Percentiles rank a stretch among this genome's conserved stretches.
These are phyloP conservation scores for Iphiclides podalirius DNA, from an alignment of 2,888 invertebrate genomes.

Conservation along the genomic window DNA sequence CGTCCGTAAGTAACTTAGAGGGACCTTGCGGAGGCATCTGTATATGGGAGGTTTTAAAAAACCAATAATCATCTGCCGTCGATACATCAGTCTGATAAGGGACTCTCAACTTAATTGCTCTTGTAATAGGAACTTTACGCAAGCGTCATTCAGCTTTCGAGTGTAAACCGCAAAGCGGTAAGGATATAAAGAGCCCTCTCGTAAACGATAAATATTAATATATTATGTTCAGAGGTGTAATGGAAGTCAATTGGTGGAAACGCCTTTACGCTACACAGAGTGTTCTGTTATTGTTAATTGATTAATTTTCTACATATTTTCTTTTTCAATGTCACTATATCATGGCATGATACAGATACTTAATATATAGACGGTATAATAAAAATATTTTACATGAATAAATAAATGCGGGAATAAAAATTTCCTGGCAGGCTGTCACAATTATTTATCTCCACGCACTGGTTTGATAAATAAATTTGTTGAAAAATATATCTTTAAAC, in stretches of 20 bases:
- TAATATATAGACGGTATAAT: too few relatives aligned
- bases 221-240: conserved; percentile 39
- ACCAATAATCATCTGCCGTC: conserved; percentile 3
- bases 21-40: conserved; percentile 11
- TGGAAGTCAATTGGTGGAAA: conserved; percentile 38
- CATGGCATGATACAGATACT: too few relatives aligned
- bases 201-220: conserved; percentile 46
- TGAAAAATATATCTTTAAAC: too few relatives aligned
- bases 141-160: not conserved
- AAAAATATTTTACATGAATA: too few relatives aligned
- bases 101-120: not conserved
- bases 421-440: too few relatives aligned
- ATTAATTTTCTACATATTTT: not conserved
- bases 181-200: conserved; percentile 29
- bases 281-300: conserved; percentile 25
- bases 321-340: too few relatives aligned
- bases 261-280: conserved; percentile 31
- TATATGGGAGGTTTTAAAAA: conserved; percentile 20
- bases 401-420: too few relatives aligned
- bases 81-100: conserved; percentile 19
- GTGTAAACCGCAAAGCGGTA: conserved; percentile 1
- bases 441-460: too few relatives aligned
- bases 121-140: not conserved
- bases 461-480: too few relatives aligned
- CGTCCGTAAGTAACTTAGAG: conserved; percentile 16